A percentile compares a stretch with the other conserved stretches of the same genome.
phyloP scores from a whole-genome alignment of 1,140 invertebrate genomes.

The Nilaparvata lugens region DNA sequence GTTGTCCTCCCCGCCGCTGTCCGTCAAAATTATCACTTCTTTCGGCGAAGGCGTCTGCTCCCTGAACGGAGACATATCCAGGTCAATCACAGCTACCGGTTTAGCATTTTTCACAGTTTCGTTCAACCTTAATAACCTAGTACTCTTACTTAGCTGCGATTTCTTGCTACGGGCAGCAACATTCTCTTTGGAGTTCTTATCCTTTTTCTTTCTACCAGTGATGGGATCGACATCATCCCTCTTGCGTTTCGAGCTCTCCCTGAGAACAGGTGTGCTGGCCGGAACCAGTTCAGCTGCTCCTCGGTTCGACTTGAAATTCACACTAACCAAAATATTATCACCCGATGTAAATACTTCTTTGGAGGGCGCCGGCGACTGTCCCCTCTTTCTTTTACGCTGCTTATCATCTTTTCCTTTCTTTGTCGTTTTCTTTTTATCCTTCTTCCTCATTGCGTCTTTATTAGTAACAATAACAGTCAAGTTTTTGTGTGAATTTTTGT shows the following conservation, averaged over 20 bases:
- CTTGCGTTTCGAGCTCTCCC: slow-evolving; percentile 38
- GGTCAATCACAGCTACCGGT: slow-evolving; percentile 74
- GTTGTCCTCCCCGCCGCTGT: slow-evolving; percentile 64
- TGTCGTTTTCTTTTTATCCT: slow-evolving; percentile 32
- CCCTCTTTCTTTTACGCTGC: slow-evolving; percentile 41
- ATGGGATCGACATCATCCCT: slow-evolving; percentile 28
- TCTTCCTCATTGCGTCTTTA: slow-evolving; percentile 42
- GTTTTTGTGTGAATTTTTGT: slow-evolving; percentile 33
- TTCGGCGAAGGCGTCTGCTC: slow-evolving; percentile 67
- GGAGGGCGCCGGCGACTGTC: slow-evolving; percentile 51
- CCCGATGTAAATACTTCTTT: slow-evolving; percentile 88
- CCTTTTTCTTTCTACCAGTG: slow-evolving; percentile 36
- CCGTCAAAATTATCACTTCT: slow-evolving; percentile 70
- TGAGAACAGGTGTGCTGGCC: slow-evolving; percentile 9
- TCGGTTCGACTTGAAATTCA: slow-evolving; percentile 67
- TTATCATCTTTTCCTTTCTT: slow-evolving; percentile 35
- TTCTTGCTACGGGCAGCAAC: slow-evolving; percentile 13
- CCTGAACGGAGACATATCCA: slow-evolving; percentile 72
- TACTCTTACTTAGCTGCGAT: slow-evolving; percentile 14
- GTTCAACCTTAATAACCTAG: slow-evolving; percentile 14
- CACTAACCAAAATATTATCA: slow-evolving; percentile 83
- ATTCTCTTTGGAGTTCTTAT: slow-evolving; percentile 32
- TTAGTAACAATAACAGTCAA: slow-evolving; percentile 44
- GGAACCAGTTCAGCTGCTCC: slow-evolving; percentile 10
- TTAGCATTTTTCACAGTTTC: slow-evolving; percentile 35